phyloP scores from a whole-genome alignment of 2,113 vertebrate genomes.

The Pycnonotus jocosus region DNA sequence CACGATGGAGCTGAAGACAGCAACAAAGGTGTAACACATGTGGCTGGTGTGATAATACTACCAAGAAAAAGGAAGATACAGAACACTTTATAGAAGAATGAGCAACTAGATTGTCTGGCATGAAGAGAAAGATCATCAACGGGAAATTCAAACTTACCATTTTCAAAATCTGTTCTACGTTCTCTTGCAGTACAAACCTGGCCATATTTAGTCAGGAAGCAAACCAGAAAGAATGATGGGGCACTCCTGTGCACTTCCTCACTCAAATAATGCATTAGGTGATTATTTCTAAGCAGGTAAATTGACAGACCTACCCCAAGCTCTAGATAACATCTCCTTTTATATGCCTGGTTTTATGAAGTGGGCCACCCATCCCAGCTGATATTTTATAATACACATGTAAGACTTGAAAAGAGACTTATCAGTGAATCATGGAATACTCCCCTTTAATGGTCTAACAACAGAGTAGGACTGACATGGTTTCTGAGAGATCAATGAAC shows the following conservation, averaged over 20 bases:
- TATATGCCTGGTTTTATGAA: conserved; percentile 4
- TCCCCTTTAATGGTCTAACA: conserved; percentile 16
- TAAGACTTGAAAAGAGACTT: neutral
- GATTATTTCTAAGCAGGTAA: conserved; percentile 12
- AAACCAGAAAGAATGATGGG: neutral
- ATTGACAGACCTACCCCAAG: neutral
- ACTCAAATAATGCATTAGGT: neutral
- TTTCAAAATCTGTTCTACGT: neutral
- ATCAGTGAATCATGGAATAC: neutral
- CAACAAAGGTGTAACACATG: neutral
- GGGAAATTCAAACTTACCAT: neutral
- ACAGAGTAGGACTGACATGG: neutral
- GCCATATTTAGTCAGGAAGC: neutral
- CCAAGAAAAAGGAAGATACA: neutral
- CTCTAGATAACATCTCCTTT: neutral
- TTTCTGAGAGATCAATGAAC: conserved; percentile 54
- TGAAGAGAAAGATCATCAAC: neutral
- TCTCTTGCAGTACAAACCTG: neutral
- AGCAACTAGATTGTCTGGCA: neutral
- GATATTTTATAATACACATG: neutral
- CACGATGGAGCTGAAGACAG: neutral
- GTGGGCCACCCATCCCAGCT: neutral
- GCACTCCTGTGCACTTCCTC: neutral
- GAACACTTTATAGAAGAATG: fast-evolving
- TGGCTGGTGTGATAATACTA: neutral